Conservation (phyloP, 2,888 invertebrate genomes). For the Choreutis nemorana region DNA sequence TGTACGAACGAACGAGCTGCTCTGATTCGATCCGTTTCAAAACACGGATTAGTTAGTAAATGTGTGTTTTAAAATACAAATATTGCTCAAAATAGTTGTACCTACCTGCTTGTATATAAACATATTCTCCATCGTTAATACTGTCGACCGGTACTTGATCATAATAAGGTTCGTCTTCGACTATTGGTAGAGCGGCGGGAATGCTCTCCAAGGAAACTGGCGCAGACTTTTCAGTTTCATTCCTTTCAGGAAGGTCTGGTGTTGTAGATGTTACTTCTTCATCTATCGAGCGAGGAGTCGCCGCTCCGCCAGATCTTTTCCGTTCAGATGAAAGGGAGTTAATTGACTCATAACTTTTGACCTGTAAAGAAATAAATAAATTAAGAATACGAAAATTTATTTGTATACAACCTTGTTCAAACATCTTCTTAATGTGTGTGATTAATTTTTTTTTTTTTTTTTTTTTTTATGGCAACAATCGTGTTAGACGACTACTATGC, state of each 20-base stretch:
- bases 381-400: too few species aligned
- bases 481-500: too few species aligned
- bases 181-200: slow-evolving; percentile 30
- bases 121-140: slow-evolving; percentile 76
- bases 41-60: too few species aligned
- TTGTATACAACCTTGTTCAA: too few species aligned
- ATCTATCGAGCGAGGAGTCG: slow-evolving; percentile 57
- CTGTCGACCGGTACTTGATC: slow-evolving; percentile 76
- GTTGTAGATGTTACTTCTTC: slow-evolving; percentile 50
- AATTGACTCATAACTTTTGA: slow-evolving; percentile 72
- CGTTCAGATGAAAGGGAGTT: slow-evolving; percentile 70
- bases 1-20: too few species aligned
- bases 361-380: slow-evolving; percentile 30
- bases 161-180: slow-evolving; percentile 73
- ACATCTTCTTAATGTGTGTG: too few species aligned
- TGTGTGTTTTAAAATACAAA: too few species aligned
- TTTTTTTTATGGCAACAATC: too few species aligned
- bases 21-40: too few species aligned
- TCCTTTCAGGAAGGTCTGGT: slow-evolving; percentile 38
- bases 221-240: slow-evolving; percentile 41
- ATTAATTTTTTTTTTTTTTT: too few species aligned
- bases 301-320: slow-evolving; percentile 58
- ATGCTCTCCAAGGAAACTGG: slow-evolving; percentile 51
- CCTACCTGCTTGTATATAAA: slow-evolving; percentile 75
- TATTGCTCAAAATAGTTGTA: too few species aligned